Conservation (phyloP, 2,888 invertebrate genomes). For the Ommatoiulus sabulosus region DNA sequence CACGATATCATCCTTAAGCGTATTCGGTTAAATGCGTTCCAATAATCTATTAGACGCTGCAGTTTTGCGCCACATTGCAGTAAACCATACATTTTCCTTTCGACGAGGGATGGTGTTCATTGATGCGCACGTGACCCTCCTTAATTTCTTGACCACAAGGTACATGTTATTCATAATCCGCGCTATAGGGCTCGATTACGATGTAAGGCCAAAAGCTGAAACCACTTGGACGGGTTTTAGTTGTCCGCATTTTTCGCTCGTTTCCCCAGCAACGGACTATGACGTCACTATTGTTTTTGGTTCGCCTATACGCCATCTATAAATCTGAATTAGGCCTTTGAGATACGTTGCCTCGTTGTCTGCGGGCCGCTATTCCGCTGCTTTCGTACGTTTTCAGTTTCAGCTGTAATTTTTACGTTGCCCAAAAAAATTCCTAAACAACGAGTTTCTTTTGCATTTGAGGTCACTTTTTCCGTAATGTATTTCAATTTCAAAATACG, state of each 20-base stretch:
- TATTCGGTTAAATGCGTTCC: background rate
- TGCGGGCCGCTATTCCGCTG: background rate
- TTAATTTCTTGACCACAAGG: conserved; percentile 30
- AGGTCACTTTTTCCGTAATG: no score
- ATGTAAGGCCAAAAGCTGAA: background rate
- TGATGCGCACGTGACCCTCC: background rate
- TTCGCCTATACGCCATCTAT: background rate
- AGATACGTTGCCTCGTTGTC: background rate
- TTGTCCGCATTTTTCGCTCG: background rate
- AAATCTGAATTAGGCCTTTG: conserved; percentile 2
- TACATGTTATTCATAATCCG: conserved; percentile 30
- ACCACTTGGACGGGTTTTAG: background rate
- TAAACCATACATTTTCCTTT: background rate
- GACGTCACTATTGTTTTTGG: conserved; percentile 21
- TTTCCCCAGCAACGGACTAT: background rate
- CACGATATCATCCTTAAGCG: background rate
- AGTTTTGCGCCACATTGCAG: background rate
- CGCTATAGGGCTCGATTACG: background rate
- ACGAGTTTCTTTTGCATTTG: background rate
- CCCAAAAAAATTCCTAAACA: background rate
- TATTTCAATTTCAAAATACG: no score
- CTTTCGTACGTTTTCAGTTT: background rate
- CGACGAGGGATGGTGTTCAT: background rate
- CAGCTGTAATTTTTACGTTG: background rate
- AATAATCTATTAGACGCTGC: background rate